Base-by-base conservation (phyloP, 2,888 invertebrate genomes). In the Sturmia bella region DNA sequence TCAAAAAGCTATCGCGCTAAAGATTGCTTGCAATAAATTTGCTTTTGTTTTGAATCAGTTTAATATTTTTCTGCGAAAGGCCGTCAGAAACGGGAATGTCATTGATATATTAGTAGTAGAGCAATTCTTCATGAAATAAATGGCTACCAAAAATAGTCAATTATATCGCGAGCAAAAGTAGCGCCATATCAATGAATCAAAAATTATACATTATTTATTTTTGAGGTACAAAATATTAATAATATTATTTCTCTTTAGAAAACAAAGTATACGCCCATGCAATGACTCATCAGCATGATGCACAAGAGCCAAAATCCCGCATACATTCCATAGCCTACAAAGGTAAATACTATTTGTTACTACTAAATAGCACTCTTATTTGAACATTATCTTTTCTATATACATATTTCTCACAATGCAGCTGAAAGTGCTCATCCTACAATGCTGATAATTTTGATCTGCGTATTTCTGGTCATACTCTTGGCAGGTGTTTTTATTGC, bases 191-290 rank as follows among this genome's bases (percentile, higher is more conserved):
- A n/a, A n/a, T n/a, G n/a, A n/a, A n/a, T n/a, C 27, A 27, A 3
- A 3, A 4, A 27, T 27, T 4, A 27, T 27, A 27, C 6, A 27
- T 27, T 4, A 27, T 32, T 9, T 32, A 32, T 32, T 32, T 32
- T 7, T 32, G 32, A 1, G 1, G 4, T 32, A 9, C 9, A 32
- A 5, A 7, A 7, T 32, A 32, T 6, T 32, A 32, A 11, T 56
- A 17, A 7, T 12, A 3, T 15, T 19, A 68, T 52, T 59, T 63
- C 56, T 24, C 81, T 87, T 24, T 21, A 90, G 91, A 89, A 87
- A 90, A 92, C 61, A 91, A 92, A 69, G 84, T 89, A 39, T 90
- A 89, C 61, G 92, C 93, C 24, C 90, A 91, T 85, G 89, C 90
- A 3, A 86, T 91, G 85, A 81, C 89, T 9, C 91, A 91, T 83